Conservation (phyloP, 2,113 vertebrate species). For the Piprites chloris region DNA sequence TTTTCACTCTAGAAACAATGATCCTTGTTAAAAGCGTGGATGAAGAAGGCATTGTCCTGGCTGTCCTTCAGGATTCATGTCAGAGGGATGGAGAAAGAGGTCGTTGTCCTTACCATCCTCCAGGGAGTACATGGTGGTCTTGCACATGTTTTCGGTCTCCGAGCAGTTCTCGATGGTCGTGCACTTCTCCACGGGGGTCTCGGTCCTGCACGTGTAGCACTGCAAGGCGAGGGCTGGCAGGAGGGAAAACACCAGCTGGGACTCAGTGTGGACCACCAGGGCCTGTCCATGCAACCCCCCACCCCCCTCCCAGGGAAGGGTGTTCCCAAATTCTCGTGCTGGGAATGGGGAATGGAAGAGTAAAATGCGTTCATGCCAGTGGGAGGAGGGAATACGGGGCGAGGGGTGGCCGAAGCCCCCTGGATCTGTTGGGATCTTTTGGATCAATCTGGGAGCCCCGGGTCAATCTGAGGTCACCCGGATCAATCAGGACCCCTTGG, state of each 20-base stretch:
- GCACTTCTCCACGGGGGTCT: background rate
- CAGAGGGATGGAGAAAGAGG: background rate
- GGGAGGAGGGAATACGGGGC: background rate
- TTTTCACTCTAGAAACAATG: background rate
- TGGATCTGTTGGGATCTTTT: background rate
- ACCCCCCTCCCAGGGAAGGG: background rate
- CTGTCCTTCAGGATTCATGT: background rate
- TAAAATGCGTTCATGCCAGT: rapidly evolving
- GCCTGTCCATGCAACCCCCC: rapidly evolving
- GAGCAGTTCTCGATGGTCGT: background rate
- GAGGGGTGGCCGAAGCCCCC: background rate
- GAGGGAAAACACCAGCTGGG: background rate
- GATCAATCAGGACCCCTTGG: background rate
- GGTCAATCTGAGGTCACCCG: background rate
- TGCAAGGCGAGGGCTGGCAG: background rate
- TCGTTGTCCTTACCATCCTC: background rate
- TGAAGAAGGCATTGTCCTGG: background rate
- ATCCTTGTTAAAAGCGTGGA: background rate
- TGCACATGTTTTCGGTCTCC: background rate
- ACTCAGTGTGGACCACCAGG: background rate
- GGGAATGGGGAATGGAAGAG: background rate
- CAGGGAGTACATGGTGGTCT: slow-evolving; percentile 33
- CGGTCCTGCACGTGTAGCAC: background rate
- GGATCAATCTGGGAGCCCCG: background rate
- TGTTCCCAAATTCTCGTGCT: background rate